Base-by-base conservation (phyloP, 2,888 invertebrate genomes). In the Parnassius orleans region DNA sequence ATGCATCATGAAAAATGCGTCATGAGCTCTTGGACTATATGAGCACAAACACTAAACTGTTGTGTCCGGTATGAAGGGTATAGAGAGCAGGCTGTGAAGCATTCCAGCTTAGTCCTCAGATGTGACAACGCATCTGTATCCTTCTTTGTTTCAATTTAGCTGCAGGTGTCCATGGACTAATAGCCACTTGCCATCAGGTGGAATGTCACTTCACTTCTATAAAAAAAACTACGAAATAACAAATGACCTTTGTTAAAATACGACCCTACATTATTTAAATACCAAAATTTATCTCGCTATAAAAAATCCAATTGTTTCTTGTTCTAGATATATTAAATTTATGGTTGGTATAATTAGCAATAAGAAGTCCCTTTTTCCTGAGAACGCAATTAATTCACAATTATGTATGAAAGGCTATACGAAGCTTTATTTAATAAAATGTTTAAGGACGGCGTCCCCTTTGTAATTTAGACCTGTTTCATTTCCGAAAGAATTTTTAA, bases 361-460 rank as follows among this genome's bases (percentile, higher is more conserved):
- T 75, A 72, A 73, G 66, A 71, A 68, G 74, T 70, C 72, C 74
- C 68, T 71, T 71, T 72, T 70, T 69, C 69, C 65, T 66, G 67
- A 70, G 72, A 72, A 74, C 75, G 80, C 83, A 86, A 87, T 88
- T 87, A 87, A 87, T 89, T 86, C 77, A 86, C 86, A 88, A 88
- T 89, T 89, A 88, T 82, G 81, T 84, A 84, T 83, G 78, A 81
- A 84, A 83, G 81, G 83, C 84, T 84, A 75, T 78, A 83, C 80
- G 80, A 75, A 79, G 83, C 76, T 79, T 86, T 86, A 86, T 87
- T 87, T 85, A 88, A 87, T 86, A 84, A 84, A 88, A 87, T 79
- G 11, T 84, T 79, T 79, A 79, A 83, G 83, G 80, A 75, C 75
- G 75, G 70, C 75, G 74, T 75, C 75, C 74, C 74, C 72, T 69